These are phyloP conservation scores for Portunus trituberculatus DNA, from an alignment of 1,140 invertebrate species.

Conservation along the genomic window DNA sequence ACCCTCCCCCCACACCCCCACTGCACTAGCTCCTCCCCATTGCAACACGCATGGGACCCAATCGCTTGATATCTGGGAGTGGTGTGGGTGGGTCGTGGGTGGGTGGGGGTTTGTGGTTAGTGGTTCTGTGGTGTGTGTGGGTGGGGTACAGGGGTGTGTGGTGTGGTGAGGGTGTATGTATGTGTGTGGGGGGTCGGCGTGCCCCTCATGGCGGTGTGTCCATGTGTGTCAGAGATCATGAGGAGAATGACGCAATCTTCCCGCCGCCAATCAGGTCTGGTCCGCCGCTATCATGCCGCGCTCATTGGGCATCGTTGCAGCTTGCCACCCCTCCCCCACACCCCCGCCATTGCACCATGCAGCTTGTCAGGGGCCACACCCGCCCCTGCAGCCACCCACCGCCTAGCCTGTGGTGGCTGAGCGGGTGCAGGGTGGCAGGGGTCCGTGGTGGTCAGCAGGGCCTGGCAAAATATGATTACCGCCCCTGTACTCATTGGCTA, in stretches of 20 bases:
- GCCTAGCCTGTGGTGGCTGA: not conserved
- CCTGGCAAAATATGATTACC: not conserved
- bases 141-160: not conserved
- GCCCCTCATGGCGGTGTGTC: not conserved
- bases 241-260: not conserved
- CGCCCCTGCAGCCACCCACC: too few relatives aligned
- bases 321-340: not conserved
- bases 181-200: too few relatives aligned
- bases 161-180: not conserved
- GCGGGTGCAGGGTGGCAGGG: not conserved
- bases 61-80: not conserved
- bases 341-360: not conserved
- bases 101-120: not conserved
- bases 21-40: not conserved
- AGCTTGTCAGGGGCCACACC: too few relatives aligned
- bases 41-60: not conserved
- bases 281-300: not conserved
- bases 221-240: too few relatives aligned
- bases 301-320: not conserved
- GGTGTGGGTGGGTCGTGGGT: not conserved
- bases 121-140: too few relatives aligned
- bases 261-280: not conserved
- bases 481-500: not conserved
- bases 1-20: not conserved
- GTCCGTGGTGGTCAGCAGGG: not conserved